phyloP scores from a whole-genome alignment of 37 sponge, comb jelly and placozoan species.

The Crambe crambe region DNA sequence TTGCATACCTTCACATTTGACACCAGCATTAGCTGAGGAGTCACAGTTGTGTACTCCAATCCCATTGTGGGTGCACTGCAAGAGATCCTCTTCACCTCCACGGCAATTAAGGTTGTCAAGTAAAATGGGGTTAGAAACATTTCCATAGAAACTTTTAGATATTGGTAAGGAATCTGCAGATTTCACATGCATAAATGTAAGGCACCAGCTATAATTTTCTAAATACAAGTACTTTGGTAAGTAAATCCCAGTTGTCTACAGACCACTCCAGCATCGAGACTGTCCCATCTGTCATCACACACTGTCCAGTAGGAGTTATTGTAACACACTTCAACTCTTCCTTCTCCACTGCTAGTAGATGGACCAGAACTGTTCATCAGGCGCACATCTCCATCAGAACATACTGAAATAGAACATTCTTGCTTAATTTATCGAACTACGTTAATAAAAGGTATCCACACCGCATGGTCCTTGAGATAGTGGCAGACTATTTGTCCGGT shows the following conservation, averaged over 20 bases:
- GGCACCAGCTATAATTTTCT: background rate
- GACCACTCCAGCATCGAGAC: slow-evolving; percentile 31
- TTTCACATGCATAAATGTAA: background rate
- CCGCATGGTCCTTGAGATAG: background rate
- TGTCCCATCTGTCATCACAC: slow-evolving; percentile 52
- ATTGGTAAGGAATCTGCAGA: background rate
- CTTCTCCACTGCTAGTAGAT: slow-evolving; percentile 5
- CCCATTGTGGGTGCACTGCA: slow-evolving; percentile 7
- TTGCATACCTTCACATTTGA: slow-evolving; percentile 7
- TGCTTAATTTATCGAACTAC: too few relatives aligned
- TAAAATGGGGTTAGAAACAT: background rate
- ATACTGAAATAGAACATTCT: background rate
- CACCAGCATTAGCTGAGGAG: background rate
- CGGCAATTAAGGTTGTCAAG: slow-evolving; percentile 1
- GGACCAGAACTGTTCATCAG: slow-evolving; percentile 22
- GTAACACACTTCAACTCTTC: slow-evolving; percentile 41
- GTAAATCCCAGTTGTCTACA: slow-evolving; percentile 25
- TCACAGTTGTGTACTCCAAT: slow-evolving; percentile 6
- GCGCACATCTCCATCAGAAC: slow-evolving; percentile 23
- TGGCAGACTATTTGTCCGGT: background rate
- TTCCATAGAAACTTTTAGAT: background rate
- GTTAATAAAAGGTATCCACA: background rate
- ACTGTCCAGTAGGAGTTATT: slow-evolving; percentile 28
- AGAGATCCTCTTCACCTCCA: background rate
- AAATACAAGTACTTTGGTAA: background rate